These are phyloP conservation scores for Tetragnatha versicolor DNA, from an alignment of 1,140 invertebrate species.

Conservation along the genomic window DNA sequence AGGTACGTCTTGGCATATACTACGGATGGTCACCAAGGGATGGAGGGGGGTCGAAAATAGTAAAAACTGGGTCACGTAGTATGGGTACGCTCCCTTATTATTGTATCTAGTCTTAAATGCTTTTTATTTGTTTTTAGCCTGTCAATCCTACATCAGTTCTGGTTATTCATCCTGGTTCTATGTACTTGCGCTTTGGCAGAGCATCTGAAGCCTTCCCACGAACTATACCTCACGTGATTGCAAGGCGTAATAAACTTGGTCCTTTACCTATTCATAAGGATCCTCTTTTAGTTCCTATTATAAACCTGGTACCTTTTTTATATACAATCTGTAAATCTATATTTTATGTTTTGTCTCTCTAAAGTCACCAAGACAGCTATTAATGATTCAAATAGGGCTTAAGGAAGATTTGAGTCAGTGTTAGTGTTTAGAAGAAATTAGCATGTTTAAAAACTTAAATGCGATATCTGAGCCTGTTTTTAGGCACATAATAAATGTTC, in stretches of 20 bases:
- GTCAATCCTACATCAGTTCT: constrained; percentile 68
- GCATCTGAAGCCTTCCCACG: constrained; percentile 88
- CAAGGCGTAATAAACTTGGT: constrained; percentile 68
- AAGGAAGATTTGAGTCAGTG: too few relatives aligned
- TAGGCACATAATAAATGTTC: too few relatives aligned
- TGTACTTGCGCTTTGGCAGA: constrained; percentile 84
- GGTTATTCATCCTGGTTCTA: constrained; percentile 93
- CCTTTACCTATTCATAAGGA: constrained; percentile 67
- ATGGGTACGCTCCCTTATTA: background rate
- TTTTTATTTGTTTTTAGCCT: constrained; percentile 28
- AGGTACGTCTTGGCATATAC: too few relatives aligned
- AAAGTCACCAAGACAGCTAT: too few relatives aligned
- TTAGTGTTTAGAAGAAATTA: too few relatives aligned
- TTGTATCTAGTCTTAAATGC: background rate
- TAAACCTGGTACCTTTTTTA: constrained; percentile 56
- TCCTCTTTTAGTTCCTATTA: constrained; percentile 63
- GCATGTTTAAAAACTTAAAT: too few relatives aligned
- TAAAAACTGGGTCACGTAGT: too few relatives aligned
- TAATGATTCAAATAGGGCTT: too few relatives aligned
- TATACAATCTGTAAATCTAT: background rate
- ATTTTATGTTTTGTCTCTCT: background rate
- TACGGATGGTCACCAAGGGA: too few relatives aligned
- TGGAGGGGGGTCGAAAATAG: too few relatives aligned
- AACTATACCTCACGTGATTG: constrained; percentile 86
- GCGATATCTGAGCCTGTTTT: too few relatives aligned